A percentile compares a stretch with the other conserved stretches of the same genome.
phyloP scores from a whole-genome alignment of 2,113 vertebrate species.

The Nettapus auritus region DNA sequence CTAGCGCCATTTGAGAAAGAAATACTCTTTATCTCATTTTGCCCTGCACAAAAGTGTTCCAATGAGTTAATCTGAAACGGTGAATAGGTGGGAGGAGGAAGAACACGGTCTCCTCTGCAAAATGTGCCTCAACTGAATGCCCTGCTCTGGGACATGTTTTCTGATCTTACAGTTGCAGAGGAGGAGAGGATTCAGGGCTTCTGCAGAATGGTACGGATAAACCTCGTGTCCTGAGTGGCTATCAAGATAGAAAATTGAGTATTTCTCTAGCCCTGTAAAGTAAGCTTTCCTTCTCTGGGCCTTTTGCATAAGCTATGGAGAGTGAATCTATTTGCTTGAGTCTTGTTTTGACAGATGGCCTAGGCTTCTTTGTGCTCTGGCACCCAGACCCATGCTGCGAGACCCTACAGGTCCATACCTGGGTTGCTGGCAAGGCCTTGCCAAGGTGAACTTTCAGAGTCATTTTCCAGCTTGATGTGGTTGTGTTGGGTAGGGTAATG shows the following conservation, averaged over 20 bases:
- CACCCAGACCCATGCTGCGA: accelerated
- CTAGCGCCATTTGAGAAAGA: not conserved
- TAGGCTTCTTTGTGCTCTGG: not conserved
- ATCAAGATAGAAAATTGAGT: not conserved
- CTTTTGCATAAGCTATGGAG: not conserved
- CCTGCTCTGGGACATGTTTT: not conserved
- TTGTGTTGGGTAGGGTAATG: not conserved
- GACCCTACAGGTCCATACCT: accelerated
- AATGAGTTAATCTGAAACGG: not conserved
- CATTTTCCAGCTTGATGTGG: not conserved
- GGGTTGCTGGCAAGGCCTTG: not conserved
- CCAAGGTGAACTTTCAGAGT: not conserved
- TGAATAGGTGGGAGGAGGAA: not conserved
- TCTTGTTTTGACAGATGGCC: not conserved
- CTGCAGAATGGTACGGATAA: accelerated
- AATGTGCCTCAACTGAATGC: not conserved
- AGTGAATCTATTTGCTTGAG: not conserved
- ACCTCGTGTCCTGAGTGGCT: not conserved
- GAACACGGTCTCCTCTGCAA: not conserved
- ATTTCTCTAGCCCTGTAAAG: not conserved
- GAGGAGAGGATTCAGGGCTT: not conserved
- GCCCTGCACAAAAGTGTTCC: not conserved
- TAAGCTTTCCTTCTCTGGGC: not conserved
- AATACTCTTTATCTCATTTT: not conserved
- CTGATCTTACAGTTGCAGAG: not conserved